phyloP scores from a whole-genome alignment of 2,113 vertebrate species.

The Gymnarchus niloticus region DNA sequence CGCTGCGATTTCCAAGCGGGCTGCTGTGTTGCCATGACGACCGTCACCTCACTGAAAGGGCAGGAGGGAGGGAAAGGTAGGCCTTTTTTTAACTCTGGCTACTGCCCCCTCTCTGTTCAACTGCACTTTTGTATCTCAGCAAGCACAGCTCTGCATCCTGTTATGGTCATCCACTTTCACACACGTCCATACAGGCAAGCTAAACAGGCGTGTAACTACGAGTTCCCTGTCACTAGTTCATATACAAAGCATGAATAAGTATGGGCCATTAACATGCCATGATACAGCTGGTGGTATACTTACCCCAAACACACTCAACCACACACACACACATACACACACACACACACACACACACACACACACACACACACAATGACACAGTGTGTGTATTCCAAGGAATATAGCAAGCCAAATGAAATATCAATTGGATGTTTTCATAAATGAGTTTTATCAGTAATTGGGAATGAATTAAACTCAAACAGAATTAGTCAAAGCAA shows the following conservation, averaged over 20 bases:
- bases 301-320: not conserved
- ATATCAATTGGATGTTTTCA: constrained; percentile 13
- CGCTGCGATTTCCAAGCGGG: constrained; percentile 63
- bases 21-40: constrained; percentile 67
- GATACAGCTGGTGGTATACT: not conserved
- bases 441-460: constrained; percentile 12
- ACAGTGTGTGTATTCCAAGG: not conserved
- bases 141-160: not conserved
- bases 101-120: constrained; percentile 8
- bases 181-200: not conserved
- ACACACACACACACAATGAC: too few relatives aligned
- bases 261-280: not conserved
- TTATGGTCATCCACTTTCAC: not conserved
- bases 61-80: constrained; percentile 24
- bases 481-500: constrained; percentile 15
- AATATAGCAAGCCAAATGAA: constrained; percentile 15
- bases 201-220: not conserved
- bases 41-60: constrained; percentile 61
- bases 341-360: not conserved
- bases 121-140: not conserved
- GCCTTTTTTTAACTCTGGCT: not conserved
- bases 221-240: not conserved
- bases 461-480: constrained; percentile 19
- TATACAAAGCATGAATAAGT: not conserved
- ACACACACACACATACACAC: constrained; percentile 2